Base-by-base conservation (phyloP, 2,888 invertebrate species). In the Ellobium chinense region DNA sequence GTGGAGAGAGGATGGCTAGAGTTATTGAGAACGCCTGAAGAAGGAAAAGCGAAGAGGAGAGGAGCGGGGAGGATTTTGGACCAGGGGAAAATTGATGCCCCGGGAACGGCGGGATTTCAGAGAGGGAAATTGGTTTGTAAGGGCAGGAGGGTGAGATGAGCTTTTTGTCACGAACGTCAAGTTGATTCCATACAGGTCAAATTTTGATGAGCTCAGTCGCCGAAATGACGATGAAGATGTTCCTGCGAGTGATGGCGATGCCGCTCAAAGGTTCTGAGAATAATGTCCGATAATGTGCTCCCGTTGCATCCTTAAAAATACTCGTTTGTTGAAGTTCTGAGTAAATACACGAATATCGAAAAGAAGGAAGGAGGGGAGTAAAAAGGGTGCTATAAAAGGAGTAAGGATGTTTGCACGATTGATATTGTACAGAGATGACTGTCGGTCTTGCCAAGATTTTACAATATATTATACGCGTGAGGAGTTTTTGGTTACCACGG, bases 101-200 rank as follows among this genome's bases (percentile, higher is more conserved):
- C 18, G 34, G 60, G 37, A 68, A 54, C 27, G 68, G 27, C 36
- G 29, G n/a, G 36, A 29, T 68, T 27, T 31, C 56, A 56, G 37
- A 36, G 77, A 77, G 68, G 77, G 60, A 68, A 68, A 68, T 70
- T 70, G 58, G 70, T 70, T 56, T 70, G 70, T 58, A 27, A 34
- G 70, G 70, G 34, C 70, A 70, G 12, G 36, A n/a, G 34, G 70
- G 70, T 70, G 70, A 70, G 34, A 70, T 70, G 70, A 58, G 36
- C 58, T 27, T 70, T 68, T 68, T 68, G 68, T 68, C 58, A 36
- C 34, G 58, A 27, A 46, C 14, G 31, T n/a, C 14, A 31, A n/a
- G n/a, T 5, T 58, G 34, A 7, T 12, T 31, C 36, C 70, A 29
- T 2, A 27, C 36, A 66, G 68, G 37, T 68, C 37, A 58, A 21